Percentiles rank a stretch among this genome's conserved stretches.
phyloP scores from a whole-genome alignment of 2,797 vertebrate genomes.

The Neosilurus hyrtlii region DNA sequence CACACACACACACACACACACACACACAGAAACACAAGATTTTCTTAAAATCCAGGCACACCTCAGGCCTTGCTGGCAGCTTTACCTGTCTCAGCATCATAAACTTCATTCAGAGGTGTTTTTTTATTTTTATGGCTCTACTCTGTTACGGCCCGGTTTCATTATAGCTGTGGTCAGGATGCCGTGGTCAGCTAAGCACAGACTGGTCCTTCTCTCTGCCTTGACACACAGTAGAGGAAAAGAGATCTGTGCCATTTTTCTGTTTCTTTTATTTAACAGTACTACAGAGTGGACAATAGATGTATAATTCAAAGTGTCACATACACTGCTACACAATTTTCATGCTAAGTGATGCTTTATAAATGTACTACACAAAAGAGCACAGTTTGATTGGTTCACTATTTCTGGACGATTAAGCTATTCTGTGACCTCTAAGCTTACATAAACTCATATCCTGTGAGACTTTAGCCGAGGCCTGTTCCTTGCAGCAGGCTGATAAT shows the following conservation, averaged over 20 bases:
- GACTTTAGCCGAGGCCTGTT: no score
- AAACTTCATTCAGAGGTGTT: conserved; percentile 31
- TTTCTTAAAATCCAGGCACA: not conserved
- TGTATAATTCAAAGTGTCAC: not conserved
- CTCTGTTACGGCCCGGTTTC: conserved; percentile 49
- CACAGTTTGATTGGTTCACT: no score
- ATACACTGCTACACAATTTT: not conserved
- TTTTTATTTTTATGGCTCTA: not conserved
- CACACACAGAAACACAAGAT: not conserved
- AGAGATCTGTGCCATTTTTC: conserved; percentile 9
- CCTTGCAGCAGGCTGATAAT: no score
- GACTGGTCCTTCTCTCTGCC: conserved; percentile 54
- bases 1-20: not conserved
- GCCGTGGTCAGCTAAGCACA: conserved; percentile 59
- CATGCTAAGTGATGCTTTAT: not conserved
- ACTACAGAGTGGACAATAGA: not conserved
- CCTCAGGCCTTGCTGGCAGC: conserved; percentile 18
- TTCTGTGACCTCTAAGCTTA: no score
- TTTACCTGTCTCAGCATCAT: conserved; percentile 41
- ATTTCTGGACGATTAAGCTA: no score
- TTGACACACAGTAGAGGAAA: conserved; percentile 30
- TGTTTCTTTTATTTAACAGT: conserved; percentile 13
- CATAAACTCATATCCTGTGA: no score
- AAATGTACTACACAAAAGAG: no score
- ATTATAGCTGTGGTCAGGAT: conserved; percentile 70